Percentiles rank a stretch among this genome's conserved stretches.
phyloP scores from a whole-genome alignment of 2,797 vertebrate species.

The Cuculus canorus region DNA sequence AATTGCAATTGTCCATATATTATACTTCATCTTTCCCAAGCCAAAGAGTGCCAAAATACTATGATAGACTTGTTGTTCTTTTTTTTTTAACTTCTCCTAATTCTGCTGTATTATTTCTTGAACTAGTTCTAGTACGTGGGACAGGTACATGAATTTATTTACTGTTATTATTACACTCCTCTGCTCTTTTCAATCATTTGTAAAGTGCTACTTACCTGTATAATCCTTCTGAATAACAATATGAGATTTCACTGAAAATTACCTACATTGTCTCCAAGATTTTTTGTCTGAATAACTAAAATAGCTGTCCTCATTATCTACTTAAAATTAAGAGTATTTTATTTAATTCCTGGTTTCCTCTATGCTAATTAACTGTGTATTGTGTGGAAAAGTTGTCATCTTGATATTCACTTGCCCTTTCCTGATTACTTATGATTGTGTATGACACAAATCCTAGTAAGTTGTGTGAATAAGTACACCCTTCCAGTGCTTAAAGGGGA shows the following conservation, averaged over 20 bases:
- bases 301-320: not conserved
- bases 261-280: not conserved
- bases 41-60: not conserved
- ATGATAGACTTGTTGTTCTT: not conserved
- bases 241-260: not conserved
- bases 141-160: not conserved
- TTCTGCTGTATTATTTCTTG: not conserved
- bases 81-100: not conserved
- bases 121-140: not conserved
- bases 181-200: not conserved
- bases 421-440: not conserved
- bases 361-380: not conserved
- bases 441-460: not conserved
- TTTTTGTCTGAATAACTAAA: not conserved
- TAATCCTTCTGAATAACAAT: not conserved
- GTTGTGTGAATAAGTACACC: not conserved
- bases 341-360: not conserved
- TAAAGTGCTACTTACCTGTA: not conserved
- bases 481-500: too few relatives aligned
- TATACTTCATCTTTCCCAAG: slow-evolving; percentile 6
- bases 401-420: not conserved
- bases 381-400: not conserved
- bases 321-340: not conserved
- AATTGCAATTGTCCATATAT: not conserved
- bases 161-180: not conserved